A percentile compares a stretch with the other conserved stretches of the same genome.
Evolutionary conservation across 1,140 invertebrate genomes (phyloP).

Genomic region (Limonius californicus): DNA sequence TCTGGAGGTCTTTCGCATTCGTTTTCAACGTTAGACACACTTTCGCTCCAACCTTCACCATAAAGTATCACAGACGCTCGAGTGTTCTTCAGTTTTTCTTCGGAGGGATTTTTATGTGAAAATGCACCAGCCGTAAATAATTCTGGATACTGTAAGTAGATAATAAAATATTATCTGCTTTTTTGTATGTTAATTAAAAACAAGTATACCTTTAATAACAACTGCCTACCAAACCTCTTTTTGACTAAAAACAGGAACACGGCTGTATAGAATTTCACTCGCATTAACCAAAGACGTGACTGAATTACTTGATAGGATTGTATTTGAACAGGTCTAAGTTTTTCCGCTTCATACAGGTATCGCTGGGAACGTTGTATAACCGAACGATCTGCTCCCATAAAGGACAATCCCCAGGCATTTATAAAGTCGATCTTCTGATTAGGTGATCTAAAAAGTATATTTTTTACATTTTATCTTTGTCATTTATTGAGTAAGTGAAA

Average conservation of each 20-base stretch:
- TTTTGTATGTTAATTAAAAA: too few species aligned
- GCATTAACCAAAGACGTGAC: neutral
- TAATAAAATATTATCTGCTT: neutral
- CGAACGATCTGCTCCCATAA: neutral
- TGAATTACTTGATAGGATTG: neutral
- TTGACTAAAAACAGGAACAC: neutral
- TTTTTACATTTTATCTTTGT: too few species aligned
- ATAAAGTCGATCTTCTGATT: too few species aligned
- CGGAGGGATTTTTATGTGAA: conserved; percentile 54
- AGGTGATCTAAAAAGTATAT: too few species aligned
- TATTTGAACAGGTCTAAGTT: neutral
- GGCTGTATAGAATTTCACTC: neutral
- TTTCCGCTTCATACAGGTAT: neutral
- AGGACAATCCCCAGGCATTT: too few species aligned
- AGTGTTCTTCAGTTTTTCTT: conserved; percentile 58
- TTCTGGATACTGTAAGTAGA: neutral
- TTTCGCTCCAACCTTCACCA: conserved; percentile 75
- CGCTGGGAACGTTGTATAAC: neutral
- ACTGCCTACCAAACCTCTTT: neutral
- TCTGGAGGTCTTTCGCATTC: conserved; percentile 59
- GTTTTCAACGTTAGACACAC: conserved; percentile 57
- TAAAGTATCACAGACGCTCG: conserved; percentile 66
- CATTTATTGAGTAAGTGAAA: too few species aligned
- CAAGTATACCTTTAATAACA: neutral
- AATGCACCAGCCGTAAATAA: neutral